Evolutionary conservation across 1,140 invertebrate genomes (phyloP).

Genomic region (Caenorhabditis tropicalis): DNA sequence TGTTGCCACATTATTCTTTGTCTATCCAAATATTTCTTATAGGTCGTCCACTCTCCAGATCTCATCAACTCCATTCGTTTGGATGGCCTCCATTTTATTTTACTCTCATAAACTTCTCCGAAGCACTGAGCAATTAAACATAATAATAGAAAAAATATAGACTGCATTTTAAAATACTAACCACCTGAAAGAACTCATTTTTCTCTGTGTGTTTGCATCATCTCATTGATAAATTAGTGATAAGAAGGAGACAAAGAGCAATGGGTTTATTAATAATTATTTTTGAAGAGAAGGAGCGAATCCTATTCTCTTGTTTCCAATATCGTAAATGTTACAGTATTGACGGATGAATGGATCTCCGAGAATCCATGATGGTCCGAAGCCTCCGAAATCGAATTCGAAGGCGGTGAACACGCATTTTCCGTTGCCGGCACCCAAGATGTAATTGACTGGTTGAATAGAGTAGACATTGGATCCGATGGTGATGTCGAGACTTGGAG

Average conservation of each 20-base stretch:
- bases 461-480: constrained; percentile 22
- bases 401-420: constrained; percentile 32
- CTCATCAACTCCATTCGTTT: background rate
- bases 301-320: constrained; percentile 50
- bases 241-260: too few species aligned
- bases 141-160: background rate
- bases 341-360: constrained; percentile 50
- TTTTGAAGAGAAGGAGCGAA: constrained; percentile 52
- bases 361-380: constrained; percentile 48
- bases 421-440: constrained; percentile 34
- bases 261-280: too few species aligned
- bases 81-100: background rate
- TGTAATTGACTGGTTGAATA: constrained; percentile 44
- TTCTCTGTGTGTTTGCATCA: too few species aligned
- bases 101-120: background rate
- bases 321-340: constrained; percentile 52
- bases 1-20: background rate
- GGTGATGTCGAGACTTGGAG: constrained; percentile 29
- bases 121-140: background rate
- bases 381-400: constrained; percentile 48
- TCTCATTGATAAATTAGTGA: too few species aligned
- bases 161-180: background rate
- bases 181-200: too few species aligned
- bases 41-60: background rate
- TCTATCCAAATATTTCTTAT: background rate